Evolutionary conservation across 2,888 invertebrate species (phyloP).

Genomic region (Tubulanus polymorphus): DNA sequence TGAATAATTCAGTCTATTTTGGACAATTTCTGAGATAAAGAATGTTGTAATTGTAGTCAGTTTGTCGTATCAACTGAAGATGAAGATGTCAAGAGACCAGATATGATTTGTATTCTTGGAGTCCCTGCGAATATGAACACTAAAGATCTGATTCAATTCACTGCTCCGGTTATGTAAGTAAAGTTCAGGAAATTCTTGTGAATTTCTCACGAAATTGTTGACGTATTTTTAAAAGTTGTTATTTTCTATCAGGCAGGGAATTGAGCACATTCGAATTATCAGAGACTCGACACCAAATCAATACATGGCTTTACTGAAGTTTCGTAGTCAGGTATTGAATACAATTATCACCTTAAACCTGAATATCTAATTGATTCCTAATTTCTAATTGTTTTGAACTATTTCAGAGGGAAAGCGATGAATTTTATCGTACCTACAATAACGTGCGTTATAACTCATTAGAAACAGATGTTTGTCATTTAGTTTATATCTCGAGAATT

Average conservation of each 20-base stretch:
- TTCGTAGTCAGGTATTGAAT: conserved; percentile 56
- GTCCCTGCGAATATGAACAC: conserved; percentile 63
- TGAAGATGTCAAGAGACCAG: conserved; percentile 61
- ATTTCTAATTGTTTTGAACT: conserved; percentile 1
- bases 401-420: conserved; percentile 71
- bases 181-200: not conserved
- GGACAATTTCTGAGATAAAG: too few species aligned
- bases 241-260: conserved; percentile 63
- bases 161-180: conserved; percentile 74
- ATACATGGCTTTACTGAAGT: conserved; percentile 95
- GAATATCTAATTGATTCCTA: not conserved
- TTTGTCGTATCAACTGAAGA: too few species aligned
- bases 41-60: too few species aligned
- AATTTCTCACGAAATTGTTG: too few species aligned
- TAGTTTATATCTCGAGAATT: conserved; percentile 91
- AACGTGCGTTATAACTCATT: conserved; percentile 89
- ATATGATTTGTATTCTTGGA: conserved; percentile 55
- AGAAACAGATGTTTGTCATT: conserved; percentile 87
- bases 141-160: conserved; percentile 87
- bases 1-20: too few species aligned
- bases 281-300: conserved; percentile 85
- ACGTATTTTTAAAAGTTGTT: too few species aligned
- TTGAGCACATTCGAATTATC: conserved; percentile 87
- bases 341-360: not conserved
- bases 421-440: conserved; percentile 90